These are phyloP conservation scores for Callitettix versicolor DNA, from an alignment of 1,140 invertebrate species.

Conservation along the genomic window DNA sequence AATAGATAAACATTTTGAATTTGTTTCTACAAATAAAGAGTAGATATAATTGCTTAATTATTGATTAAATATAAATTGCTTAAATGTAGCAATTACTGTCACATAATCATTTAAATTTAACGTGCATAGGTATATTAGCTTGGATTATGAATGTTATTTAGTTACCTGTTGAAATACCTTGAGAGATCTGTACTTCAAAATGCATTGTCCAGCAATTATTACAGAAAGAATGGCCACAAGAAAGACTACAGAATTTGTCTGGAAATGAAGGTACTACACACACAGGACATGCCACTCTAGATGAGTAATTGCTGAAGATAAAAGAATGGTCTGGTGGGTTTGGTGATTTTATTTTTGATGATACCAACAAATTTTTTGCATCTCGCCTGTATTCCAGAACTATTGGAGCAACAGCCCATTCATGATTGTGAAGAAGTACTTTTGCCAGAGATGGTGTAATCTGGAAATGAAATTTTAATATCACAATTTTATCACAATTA, in stretches of 20 bases:
- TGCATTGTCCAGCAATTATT: slow-evolving; percentile 90
- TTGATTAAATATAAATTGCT: too few relatives aligned
- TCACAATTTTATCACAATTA: neutral
- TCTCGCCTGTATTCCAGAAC: slow-evolving; percentile 66
- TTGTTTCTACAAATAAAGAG: too few relatives aligned
- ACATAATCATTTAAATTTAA: too few relatives aligned
- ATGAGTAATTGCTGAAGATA: slow-evolving; percentile 9
- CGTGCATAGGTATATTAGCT: too few relatives aligned
- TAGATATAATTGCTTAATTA: too few relatives aligned
- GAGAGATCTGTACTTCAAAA: slow-evolving; percentile 90
- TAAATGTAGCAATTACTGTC: too few relatives aligned
- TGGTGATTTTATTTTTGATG: slow-evolving; percentile 68
- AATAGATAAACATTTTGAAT: too few relatives aligned
- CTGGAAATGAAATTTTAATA: slow-evolving; percentile 33
- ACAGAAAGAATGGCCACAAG: slow-evolving; percentile 88
- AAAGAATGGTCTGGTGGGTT: slow-evolving; percentile 28
- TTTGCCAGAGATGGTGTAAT: slow-evolving; percentile 86
- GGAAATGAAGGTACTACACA: slow-evolving; percentile 38
- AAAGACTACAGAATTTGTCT: slow-evolving; percentile 63
- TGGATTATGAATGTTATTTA: neutral
- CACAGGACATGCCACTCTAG: slow-evolving; percentile 42
- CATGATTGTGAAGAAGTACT: slow-evolving; percentile 75
- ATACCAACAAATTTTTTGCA: slow-evolving; percentile 61
- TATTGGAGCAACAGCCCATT: slow-evolving; percentile 76
- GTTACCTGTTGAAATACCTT: slow-evolving; percentile 62